Conservation (phyloP, 2,113 vertebrate genomes). For the Nothobranchius kuhntae region DNA sequence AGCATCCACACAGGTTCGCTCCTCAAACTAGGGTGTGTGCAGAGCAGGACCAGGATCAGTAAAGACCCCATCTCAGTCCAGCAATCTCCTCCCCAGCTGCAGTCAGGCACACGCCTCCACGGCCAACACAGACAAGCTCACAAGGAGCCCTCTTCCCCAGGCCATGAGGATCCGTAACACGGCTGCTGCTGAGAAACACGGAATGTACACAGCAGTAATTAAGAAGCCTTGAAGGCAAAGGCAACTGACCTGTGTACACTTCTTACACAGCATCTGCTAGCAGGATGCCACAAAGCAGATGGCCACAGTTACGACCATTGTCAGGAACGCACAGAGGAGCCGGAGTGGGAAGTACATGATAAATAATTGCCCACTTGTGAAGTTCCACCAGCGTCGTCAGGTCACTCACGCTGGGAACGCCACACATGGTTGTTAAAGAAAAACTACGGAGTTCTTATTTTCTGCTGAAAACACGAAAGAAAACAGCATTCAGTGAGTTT, state of each 20-base stretch:
- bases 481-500: too few relatives aligned
- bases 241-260: conserved; percentile 2
- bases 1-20: conserved; percentile 19
- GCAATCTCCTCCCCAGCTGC: conserved; percentile 21
- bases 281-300: conserved; percentile 3
- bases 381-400: too few relatives aligned
- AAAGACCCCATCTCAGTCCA: conserved; percentile 43
- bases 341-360: background rate
- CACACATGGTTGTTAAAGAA: background rate
- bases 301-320: background rate
- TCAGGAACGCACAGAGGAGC: background rate
- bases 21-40: conserved; percentile 34
- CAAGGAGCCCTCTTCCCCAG: conserved; percentile 18
- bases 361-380: background rate
- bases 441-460: too few relatives aligned
- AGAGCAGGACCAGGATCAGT: conserved; percentile 29
- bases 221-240: conserved; percentile 9
- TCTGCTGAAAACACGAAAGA: too few relatives aligned
- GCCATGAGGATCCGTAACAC: conserved; percentile 7
- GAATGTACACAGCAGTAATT: conserved; percentile 16
- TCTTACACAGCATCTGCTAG: conserved; percentile 9
- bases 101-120: conserved; percentile 31
- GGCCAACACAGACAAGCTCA: conserved; percentile 10
- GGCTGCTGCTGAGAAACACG: conserved; percentile 11
- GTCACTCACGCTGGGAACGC: background rate